These are phyloP conservation scores for Dallia pectoralis DNA, from an alignment of 2,797 vertebrate genomes.

Conservation along the genomic window DNA sequence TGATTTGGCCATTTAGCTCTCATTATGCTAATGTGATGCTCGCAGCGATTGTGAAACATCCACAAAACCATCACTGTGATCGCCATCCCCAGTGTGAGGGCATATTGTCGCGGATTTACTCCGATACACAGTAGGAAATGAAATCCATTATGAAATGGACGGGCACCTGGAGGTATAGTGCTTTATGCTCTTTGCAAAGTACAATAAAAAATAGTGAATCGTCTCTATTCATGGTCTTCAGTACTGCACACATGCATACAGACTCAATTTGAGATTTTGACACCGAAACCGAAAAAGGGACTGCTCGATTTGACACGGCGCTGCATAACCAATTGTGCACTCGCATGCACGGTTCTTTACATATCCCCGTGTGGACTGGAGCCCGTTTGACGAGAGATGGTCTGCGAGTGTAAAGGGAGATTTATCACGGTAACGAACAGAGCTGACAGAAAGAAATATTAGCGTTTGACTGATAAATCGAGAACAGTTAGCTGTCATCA, in stretches of 20 bases:
- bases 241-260: background rate
- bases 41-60: background rate
- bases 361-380: background rate
- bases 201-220: background rate
- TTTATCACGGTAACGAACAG: background rate
- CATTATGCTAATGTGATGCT: slow-evolving; percentile 4
- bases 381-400: background rate
- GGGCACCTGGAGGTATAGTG: background rate
- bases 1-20: background rate
- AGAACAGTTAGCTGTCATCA: background rate
- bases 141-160: slow-evolving; percentile 27
- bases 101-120: slow-evolving; percentile 22
- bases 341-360: too few relatives aligned
- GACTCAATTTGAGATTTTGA: background rate
- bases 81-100: background rate
- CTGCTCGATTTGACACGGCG: background rate
- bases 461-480: background rate
- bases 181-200: background rate
- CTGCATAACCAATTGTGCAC: background rate
- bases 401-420: background rate
- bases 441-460: background rate
- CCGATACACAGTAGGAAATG: slow-evolving; percentile 53
- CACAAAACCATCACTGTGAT: background rate
- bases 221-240: background rate
- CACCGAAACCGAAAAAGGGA: slow-evolving; percentile 25